phyloP scores from a whole-genome alignment of 2,888 invertebrate species.

The Ichneumoninae sp. region DNA sequence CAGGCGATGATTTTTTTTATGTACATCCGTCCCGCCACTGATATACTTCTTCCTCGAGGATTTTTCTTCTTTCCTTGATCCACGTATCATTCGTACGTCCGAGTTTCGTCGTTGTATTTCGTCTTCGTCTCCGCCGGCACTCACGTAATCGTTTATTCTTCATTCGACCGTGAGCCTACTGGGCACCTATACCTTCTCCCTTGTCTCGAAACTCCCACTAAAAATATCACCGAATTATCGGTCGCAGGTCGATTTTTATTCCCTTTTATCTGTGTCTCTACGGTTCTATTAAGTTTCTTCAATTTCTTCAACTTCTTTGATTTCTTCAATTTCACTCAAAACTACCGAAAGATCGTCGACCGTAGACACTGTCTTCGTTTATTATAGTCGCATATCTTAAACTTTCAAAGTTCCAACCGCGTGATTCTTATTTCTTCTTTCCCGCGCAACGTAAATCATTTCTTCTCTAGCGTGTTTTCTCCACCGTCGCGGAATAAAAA shows the following conservation, averaged over 20 bases:
- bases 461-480: slow-evolving; percentile 1
- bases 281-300: neutral
- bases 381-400: slow-evolving; percentile 14
- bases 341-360: neutral
- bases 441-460: slow-evolving; percentile 31
- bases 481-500: slow-evolving; percentile 7
- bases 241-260: neutral
- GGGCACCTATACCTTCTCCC: neutral
- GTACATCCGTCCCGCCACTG: neutral
- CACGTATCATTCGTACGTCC: slow-evolving; percentile 51
- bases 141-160: slow-evolving; percentile 69
- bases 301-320: neutral
- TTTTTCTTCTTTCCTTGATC: slow-evolving; percentile 24
- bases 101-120: slow-evolving; percentile 39
- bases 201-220: slow-evolving; percentile 46
- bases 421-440: slow-evolving; percentile 18
- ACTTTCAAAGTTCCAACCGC: neutral
- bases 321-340: slow-evolving; percentile 6
- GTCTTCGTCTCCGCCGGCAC: slow-evolving; percentile 49
- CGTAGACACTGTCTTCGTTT: neutral
- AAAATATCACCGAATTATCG: slow-evolving; percentile 18
- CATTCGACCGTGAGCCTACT: slow-evolving; percentile 42
- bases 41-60: slow-evolving; percentile 1
- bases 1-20: slow-evolving; percentile 3
- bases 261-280: neutral